Conservation (phyloP, 2,888 invertebrate genomes). For the Lasioglossum oenotherae region DNA sequence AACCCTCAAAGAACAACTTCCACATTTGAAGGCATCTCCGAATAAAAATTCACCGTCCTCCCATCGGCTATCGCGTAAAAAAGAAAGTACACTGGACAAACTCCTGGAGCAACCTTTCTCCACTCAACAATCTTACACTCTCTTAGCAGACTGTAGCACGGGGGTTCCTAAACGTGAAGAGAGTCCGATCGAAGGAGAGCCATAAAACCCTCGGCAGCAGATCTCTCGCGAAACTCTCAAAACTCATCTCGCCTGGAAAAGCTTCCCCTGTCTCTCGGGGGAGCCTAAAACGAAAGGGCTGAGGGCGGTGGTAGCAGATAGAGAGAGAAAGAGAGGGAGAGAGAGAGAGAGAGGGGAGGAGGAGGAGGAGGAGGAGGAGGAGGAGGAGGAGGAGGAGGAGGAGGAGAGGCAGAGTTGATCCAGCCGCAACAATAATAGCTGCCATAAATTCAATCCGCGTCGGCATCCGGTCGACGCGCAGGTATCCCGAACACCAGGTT, state of each 20-base stretch:
- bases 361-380: not conserved
- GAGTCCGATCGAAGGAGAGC: not conserved
- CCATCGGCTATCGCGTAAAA: not conserved
- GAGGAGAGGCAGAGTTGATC: not conserved
- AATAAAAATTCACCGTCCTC: not conserved
- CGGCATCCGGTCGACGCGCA: conserved; percentile 23
- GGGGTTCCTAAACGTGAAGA: not conserved
- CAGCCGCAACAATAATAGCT: conserved; percentile 6
- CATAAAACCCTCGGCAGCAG: not conserved
- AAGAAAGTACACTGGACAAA: not conserved
- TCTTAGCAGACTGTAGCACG: not conserved
- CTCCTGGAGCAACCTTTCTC: not conserved
- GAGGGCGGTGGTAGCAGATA: not conserved
- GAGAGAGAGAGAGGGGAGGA: too few species aligned
- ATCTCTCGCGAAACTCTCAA: not conserved
- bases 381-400: not conserved
- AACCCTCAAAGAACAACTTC: not conserved
- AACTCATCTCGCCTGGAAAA: not conserved
- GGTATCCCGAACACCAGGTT: conserved; percentile 26
- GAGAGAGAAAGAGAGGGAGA: too few species aligned
- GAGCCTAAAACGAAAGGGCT: conserved; percentile 1
- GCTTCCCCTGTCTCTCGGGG: not conserved
- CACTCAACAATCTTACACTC: not conserved
- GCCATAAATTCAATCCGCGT: conserved; percentile 28
- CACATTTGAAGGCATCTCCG: not conserved